phyloP scores from a whole-genome alignment of 2,888 invertebrate species.

The Sipha maydis region DNA sequence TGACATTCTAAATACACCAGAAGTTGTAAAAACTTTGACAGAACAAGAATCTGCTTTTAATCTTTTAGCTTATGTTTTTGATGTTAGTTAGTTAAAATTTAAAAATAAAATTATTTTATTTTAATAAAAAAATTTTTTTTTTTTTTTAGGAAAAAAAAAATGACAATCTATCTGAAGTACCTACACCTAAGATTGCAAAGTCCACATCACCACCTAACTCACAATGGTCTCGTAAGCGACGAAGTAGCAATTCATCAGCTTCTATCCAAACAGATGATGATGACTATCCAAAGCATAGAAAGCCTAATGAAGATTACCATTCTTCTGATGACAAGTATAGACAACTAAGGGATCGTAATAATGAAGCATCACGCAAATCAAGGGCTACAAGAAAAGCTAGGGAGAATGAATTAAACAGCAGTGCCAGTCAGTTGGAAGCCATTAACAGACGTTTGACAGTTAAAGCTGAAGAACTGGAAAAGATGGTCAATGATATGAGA shows the following conservation, averaged over 20 bases:
- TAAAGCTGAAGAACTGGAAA: slow-evolving; percentile 76
- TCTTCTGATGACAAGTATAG: slow-evolving; percentile 70
- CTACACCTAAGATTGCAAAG: slow-evolving; percentile 43
- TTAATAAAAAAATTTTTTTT: not conserved
- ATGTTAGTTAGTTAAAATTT: slow-evolving; percentile 66
- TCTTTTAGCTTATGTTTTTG: slow-evolving; percentile 68
- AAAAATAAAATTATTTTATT: not conserved
- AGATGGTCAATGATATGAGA: slow-evolving; percentile 75
- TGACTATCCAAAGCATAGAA: slow-evolving; percentile 53
- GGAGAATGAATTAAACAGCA: slow-evolving; percentile 71
- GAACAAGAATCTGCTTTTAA: slow-evolving; percentile 66
- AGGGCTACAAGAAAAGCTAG: slow-evolving; percentile 77
- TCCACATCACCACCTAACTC: not conserved
- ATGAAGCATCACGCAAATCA: slow-evolving; percentile 81
- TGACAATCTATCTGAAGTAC: slow-evolving; percentile 44
- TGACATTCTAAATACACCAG: slow-evolving; percentile 67
- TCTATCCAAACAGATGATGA: slow-evolving; percentile 59
- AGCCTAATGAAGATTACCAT: slow-evolving; percentile 50
- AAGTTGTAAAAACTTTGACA: slow-evolving; percentile 68
- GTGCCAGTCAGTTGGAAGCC: slow-evolving; percentile 72
- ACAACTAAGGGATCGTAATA: slow-evolving; percentile 80
- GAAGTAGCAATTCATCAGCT: slow-evolving; percentile 59
- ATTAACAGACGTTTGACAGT: slow-evolving; percentile 75
- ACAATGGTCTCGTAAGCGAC: slow-evolving; percentile 53
- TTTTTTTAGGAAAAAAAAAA: slow-evolving; percentile 49